Evolutionary conservation across 1,140 invertebrate genomes (phyloP), one percentile per base, ranked within the genome.

Genomic region (Colletes latitarsis): DNA sequence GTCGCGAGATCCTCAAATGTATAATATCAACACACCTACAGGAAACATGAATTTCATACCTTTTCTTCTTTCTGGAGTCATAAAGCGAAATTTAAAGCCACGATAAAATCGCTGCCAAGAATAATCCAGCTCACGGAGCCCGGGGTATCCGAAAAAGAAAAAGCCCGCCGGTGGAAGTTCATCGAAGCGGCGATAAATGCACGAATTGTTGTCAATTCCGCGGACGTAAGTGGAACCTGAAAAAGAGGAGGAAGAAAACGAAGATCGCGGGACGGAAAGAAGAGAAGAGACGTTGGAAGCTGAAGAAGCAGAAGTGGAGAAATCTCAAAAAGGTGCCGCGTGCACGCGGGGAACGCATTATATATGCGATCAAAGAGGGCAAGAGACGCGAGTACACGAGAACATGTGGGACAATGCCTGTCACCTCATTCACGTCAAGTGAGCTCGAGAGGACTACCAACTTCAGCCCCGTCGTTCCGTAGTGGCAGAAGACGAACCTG

Each of bases 371-470:
- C 86, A 88, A 90, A 88, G 87, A 82, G 80, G 64, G 82, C 70
- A 86, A 87, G 87, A 86, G 81, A 79, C 83, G 83, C 83, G 87
- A 83, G 85, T 89, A 86, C 88, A 89, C 85, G 89, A 88, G 89
- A 90, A 89, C 88, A 88, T 82, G 82, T 75, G 82, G 90, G 89
- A 92, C 90, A 92, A 92, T 92, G 83, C 77, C 89, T 92, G 91
- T 92, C 91, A 91, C 90, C 90, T 91, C 88, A 92, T 92, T 92
- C 91, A 92, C 82, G 90, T 92, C 90, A 92, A 91, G 82, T 74
- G 82, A 83, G 71, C 83, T 85, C 83, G 81, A 89, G 81, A 89
- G 77, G 89, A 90, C 89, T 91, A 92, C 91, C 86, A 88, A 91
- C 87, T 92, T 89, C 81, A 82, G 88, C 85, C 79, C 63, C 63